Conservation (phyloP, 2,888 invertebrate genomes). For the Caenorhabditis sp. region DNA sequence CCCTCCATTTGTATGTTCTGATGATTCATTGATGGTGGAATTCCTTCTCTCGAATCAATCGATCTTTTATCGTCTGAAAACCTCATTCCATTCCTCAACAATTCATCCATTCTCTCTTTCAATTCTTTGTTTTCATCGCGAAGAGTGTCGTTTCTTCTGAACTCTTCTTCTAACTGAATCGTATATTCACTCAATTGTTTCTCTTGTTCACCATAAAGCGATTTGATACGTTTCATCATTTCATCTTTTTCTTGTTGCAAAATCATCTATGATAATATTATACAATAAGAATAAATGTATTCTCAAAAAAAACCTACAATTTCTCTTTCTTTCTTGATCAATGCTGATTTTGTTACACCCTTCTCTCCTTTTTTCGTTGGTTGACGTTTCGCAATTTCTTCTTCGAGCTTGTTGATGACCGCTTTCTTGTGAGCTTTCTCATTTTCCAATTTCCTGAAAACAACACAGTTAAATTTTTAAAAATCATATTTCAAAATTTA, state of each 20-base stretch:
- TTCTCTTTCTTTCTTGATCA: conserved; percentile 90
- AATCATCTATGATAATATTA: conserved; percentile 17
- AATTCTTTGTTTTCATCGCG: conserved; percentile 81
- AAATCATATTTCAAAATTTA: conserved; percentile 4
- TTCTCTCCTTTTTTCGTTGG: conserved; percentile 75
- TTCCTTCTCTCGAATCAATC: conserved; percentile 45
- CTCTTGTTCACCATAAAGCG: conserved; percentile 22
- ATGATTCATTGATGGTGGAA: conserved; percentile 21
- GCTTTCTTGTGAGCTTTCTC: conserved; percentile 50
- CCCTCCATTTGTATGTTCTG: conserved; percentile 19
- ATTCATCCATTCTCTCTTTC: conserved; percentile 62
- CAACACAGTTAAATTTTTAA: too few relatives aligned
- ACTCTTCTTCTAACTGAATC: conserved; percentile 18
- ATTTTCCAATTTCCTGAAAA: conserved; percentile 45
- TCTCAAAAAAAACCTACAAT: conserved; percentile 77
- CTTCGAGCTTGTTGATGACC: conserved; percentile 85
- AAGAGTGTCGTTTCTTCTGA: background rate
- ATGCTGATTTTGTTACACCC: conserved; percentile 78
- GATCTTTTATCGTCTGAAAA: conserved; percentile 32
- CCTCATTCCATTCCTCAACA: background rate
- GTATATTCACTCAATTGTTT: conserved; percentile 16
- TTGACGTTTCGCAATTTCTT: conserved; percentile 93
- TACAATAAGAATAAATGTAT: too few relatives aligned
- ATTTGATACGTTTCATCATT: conserved; percentile 11
- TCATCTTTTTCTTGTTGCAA: conserved; percentile 31